Conservation (phyloP, 2,888 invertebrate genomes). For the Aplocera efformata region DNA sequence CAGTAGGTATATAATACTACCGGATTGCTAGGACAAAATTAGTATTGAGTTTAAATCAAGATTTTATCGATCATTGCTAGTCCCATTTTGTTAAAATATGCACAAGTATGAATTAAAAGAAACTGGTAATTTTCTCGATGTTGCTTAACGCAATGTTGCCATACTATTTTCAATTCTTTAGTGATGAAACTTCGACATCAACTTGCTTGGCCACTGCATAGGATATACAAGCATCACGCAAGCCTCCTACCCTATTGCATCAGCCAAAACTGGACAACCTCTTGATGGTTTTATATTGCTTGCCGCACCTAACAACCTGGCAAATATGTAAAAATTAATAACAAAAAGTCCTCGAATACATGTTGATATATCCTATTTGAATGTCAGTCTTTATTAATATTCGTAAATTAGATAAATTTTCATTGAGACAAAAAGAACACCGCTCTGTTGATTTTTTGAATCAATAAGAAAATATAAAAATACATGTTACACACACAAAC, state of each 20-base stretch:
- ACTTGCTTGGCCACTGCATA: conserved; percentile 40
- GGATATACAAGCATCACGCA: conserved; percentile 58
- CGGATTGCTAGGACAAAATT: too few relatives aligned
- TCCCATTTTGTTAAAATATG: too few relatives aligned
- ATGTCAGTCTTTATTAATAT: too few relatives aligned
- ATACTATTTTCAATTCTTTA: conserved; percentile 41
- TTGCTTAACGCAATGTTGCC: conserved; percentile 23
- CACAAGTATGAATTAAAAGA: conserved; percentile 21
- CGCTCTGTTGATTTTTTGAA: too few relatives aligned
- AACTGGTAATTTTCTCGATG: conserved; percentile 28
- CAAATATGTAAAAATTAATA: conserved; percentile 34
- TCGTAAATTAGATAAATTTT: too few relatives aligned
- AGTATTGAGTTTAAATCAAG: too few relatives aligned
- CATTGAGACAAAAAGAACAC: too few relatives aligned
- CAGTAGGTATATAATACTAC: too few relatives aligned
- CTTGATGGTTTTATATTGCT: conserved; percentile 48
- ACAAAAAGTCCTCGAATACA: conserved; percentile 20
- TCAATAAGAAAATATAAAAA: too few relatives aligned
- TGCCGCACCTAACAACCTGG: conserved; percentile 45
- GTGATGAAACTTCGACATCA: conserved; percentile 33
- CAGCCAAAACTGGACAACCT: conserved; percentile 64
- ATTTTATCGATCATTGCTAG: conserved; percentile 4
- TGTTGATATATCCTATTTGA: conserved; percentile 13
- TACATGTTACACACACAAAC: too few relatives aligned
- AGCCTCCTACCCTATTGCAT: conserved; percentile 65